phyloP scores from a whole-genome alignment of 2,797 vertebrate genomes.

The Sibirionetta formosa region DNA sequence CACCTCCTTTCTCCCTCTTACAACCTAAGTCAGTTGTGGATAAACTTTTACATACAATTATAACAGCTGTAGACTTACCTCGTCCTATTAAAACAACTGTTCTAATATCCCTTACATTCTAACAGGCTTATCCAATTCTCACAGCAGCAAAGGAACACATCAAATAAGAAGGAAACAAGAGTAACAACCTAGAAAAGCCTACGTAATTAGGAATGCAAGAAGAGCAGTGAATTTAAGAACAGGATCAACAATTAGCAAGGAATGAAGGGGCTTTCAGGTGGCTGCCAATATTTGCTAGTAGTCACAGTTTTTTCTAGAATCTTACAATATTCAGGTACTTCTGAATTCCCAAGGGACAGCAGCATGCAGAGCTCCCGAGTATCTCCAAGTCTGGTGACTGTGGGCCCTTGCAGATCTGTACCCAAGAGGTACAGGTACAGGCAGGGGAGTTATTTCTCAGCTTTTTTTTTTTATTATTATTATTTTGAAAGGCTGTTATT shows the following conservation, averaged over 20 bases:
- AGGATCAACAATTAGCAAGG: neutral
- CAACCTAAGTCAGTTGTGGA: neutral
- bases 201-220: neutral
- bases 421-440: neutral
- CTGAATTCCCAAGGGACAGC: neutral
- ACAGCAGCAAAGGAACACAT: neutral
- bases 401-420: neutral
- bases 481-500: neutral
- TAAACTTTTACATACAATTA: neutral
- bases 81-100: neutral
- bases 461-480: neutral
- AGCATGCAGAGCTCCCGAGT: rapidly evolving
- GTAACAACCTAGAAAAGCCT: neutral
- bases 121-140: neutral
- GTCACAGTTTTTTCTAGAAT: neutral
- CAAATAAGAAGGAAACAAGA: neutral
- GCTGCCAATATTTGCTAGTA: neutral
- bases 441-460: neutral
- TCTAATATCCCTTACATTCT: neutral
- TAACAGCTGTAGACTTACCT: slow-evolving; percentile 2
- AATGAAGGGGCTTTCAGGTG: neutral
- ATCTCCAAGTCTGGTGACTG: neutral
- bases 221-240: neutral
- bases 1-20: neutral
- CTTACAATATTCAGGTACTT: neutral